Evolutionary conservation across 2,888 invertebrate species (phyloP).

Genomic region (Lepidonotus clava): DNA sequence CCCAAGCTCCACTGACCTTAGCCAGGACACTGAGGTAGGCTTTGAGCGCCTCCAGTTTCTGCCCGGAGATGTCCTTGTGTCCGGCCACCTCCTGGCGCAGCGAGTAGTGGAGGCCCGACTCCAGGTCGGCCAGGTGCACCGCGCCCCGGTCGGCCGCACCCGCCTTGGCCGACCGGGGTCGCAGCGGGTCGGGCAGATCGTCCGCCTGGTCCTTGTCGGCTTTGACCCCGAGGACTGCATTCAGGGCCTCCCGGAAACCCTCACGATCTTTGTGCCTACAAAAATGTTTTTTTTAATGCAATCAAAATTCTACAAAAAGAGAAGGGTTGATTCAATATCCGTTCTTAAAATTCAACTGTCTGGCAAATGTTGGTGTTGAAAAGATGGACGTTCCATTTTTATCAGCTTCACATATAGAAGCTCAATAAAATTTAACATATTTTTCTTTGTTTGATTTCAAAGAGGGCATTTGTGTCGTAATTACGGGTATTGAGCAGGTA

Average conservation of each 20-base stretch:
- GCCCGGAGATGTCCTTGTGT: conserved; percentile 86
- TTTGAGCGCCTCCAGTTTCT: conserved; percentile 87
- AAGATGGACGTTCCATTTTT: no score
- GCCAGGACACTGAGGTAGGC: conserved; percentile 87
- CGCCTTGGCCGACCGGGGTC: background rate
- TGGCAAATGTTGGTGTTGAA: no score
- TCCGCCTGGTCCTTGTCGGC: background rate
- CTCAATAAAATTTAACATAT: no score
- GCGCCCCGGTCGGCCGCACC: no score
- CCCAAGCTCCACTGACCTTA: conserved; percentile 81
- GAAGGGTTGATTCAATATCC: no score
- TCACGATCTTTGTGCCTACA: conserved; percentile 11
- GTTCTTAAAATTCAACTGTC: no score
- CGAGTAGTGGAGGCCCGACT: conserved; percentile 91
- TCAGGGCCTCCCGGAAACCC: background rate
- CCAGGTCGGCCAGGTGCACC: conserved; percentile 92
- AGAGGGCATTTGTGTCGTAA: no score
- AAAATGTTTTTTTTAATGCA: no score
- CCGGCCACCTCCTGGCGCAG: conserved; percentile 91
- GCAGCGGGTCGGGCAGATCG: background rate
- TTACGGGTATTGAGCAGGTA: no score
- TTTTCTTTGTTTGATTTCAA: no score
- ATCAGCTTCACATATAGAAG: no score
- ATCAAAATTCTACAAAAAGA: no score
- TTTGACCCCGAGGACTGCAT: background rate